Percentiles rank a stretch among this genome's conserved stretches.
These are phyloP conservation scores for Cyanoderma ruficeps DNA, from an alignment of 2,113 vertebrate genomes.

Conservation along the genomic window DNA sequence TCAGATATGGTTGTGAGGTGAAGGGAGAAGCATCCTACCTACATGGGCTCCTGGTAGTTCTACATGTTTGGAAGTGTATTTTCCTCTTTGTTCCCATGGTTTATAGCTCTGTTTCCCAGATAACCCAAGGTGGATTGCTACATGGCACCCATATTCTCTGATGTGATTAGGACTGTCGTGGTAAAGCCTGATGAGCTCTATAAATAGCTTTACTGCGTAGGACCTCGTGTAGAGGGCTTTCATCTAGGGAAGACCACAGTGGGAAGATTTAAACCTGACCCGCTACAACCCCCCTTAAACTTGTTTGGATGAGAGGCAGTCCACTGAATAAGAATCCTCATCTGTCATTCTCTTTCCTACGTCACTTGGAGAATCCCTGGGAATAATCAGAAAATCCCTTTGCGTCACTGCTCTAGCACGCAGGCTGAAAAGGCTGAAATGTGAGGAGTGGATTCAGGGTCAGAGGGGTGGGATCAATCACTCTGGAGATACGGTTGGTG, in stretches of 20 bases:
- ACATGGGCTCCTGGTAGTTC: not conserved
- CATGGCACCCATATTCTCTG: not conserved
- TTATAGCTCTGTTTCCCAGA: not conserved
- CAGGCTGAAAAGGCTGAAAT: not conserved
- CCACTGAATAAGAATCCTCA: not conserved
- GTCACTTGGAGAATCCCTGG: constrained; percentile 60
- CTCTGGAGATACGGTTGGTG: not conserved
- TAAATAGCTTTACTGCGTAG: not conserved
- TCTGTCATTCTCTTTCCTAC: constrained; percentile 20
- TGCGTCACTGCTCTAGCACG: not conserved
- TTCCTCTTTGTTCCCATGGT: not conserved
- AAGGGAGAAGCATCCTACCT: not conserved
- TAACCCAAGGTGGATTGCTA: not conserved
- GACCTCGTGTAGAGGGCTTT: not conserved
- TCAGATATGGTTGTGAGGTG: not conserved
- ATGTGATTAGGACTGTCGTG: not conserved
- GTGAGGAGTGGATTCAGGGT: not conserved
- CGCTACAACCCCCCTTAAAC: not conserved
- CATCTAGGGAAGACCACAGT: constrained; percentile 1
- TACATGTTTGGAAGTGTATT: not conserved
- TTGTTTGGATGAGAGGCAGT: constrained; percentile 10
- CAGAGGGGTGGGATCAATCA: not conserved
- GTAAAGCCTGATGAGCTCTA: constrained; percentile 21
- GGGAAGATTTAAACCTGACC: not conserved
- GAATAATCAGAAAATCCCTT: constrained; percentile 62